Evolutionary conservation across 2,797 vertebrate genomes (phyloP), one percentile per base, ranked within the genome.

Genomic region (Acanthiza pusilla): DNA sequence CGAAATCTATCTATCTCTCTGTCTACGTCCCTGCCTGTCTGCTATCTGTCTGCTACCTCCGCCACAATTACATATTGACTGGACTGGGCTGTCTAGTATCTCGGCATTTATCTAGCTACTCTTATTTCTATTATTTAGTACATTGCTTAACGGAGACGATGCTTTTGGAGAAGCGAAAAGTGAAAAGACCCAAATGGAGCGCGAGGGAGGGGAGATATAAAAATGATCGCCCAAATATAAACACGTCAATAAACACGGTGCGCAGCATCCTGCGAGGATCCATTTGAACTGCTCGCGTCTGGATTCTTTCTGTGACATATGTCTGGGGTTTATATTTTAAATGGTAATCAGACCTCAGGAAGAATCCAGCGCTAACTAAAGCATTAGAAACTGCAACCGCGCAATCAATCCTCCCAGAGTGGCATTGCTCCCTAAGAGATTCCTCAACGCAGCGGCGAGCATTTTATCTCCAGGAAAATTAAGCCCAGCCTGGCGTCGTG

Each of bases 391-490:
- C 54, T 60, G 57, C 60, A 72, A 84, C 85, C 62, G 26, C 94
- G 79, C 54, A 72, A 91, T 94, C 93, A 92, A 71, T 94, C 68
- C 90, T 94, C 80, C 66, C 65, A 19, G 81, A 86, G 88, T 76
- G 65, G 71, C 58, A 72, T 25, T 63, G 57, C 73, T 94, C 92
- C 89, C 93, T 93, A 22, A 76, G 87, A 93, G 80, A 76, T 88
- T 87, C 77, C 81, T 94, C 73, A 72, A 79, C 20, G 16, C 57
- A 62, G 75, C 85, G 78, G 92, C 18, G 40, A 93, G 76, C 91
- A 48, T 89, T 96, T 96, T 89, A 92, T 94, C 94, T 94, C 66
- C 85, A 67, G 79, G 91, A 96, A 96, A 95, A 96, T 94, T 88
- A 95, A 95, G 62, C 85, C 82, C 75, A 84, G 91, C 34, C 86